Percentiles rank a stretch among this genome's conserved stretches.
Evolutionary conservation across 2,888 invertebrate genomes (phyloP).

Genomic region (Macrosiphum euphorbiae): DNA sequence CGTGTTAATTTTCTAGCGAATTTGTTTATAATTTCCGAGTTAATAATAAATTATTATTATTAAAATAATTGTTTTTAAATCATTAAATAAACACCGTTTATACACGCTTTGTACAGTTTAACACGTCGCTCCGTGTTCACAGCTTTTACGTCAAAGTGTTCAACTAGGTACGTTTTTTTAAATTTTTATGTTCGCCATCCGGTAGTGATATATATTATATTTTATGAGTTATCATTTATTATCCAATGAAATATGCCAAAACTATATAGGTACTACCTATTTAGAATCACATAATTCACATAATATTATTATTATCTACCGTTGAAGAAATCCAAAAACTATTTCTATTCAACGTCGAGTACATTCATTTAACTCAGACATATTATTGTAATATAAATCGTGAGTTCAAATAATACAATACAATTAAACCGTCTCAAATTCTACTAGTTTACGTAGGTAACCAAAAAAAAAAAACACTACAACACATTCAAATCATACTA

Average conservation of each 20-base stretch:
- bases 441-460: background rate
- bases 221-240: background rate
- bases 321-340: background rate
- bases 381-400: background rate
- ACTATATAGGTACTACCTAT: background rate
- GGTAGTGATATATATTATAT: background rate
- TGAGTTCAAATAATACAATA: background rate
- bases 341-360: background rate
- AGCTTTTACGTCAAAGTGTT: background rate
- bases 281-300: background rate
- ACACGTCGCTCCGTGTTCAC: background rate
- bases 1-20: background rate
- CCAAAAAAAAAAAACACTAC: background rate
- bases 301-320: background rate
- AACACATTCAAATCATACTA: background rate
- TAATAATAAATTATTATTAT: background rate
- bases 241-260: background rate
- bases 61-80: background rate
- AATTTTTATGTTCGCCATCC: background rate
- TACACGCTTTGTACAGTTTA: background rate
- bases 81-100: background rate
- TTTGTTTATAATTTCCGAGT: background rate
- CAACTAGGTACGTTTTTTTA: background rate
- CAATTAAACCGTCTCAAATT: background rate
- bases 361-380: background rate